Evolutionary conservation across 2,113 vertebrate species (phyloP), one percentile per base, ranked within the genome.

Genomic region (Phocoena phocoena): DNA sequence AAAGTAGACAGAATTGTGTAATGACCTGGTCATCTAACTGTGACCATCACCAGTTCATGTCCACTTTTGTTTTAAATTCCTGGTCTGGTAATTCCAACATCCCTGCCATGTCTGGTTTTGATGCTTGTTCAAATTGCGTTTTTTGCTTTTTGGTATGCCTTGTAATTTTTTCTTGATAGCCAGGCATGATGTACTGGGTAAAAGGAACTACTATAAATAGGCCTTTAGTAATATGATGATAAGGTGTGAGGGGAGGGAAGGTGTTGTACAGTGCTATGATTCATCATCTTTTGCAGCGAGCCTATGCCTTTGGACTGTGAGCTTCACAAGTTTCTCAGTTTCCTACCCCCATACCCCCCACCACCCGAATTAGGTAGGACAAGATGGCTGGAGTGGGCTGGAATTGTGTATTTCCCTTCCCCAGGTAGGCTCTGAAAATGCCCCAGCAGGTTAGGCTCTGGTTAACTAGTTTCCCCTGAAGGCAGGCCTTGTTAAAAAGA

Each of bases 81-180:
- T 82, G 20, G 17, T 47, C 8, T 28, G 53, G 31, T 92, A 55
- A 81, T 92, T 87, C 55, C 36, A 88, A 12, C 33, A 65, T 96
- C 36, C 28, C 44, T 80, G 58, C 65, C 65, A 55, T 65, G 23
- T 76, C 50, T 88, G 38, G 33, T 82, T 93, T 68, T 93, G 68
- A 76, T 74, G 6, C 68, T 79, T 85, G 6, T 85, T 60, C 23
- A 81, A 31, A 87, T 44, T 92, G 44, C 41, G 21, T 44, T 92
- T 87, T 83, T 95, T 92, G 65, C 36, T 55, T 73, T 77, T 88
- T 88, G 74, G 47, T 92, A 44, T 88, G 33, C 15, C 31, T 82
- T 92, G 38, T 74, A 47, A 58, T 68, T 74, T 88, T 92, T 88
- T 68, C 47, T 26, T 67, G 58, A 65, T 36, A 25, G 58, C 76